Conservation (phyloP, 2,113 vertebrate genomes). For the Lophura nycthemera region DNA sequence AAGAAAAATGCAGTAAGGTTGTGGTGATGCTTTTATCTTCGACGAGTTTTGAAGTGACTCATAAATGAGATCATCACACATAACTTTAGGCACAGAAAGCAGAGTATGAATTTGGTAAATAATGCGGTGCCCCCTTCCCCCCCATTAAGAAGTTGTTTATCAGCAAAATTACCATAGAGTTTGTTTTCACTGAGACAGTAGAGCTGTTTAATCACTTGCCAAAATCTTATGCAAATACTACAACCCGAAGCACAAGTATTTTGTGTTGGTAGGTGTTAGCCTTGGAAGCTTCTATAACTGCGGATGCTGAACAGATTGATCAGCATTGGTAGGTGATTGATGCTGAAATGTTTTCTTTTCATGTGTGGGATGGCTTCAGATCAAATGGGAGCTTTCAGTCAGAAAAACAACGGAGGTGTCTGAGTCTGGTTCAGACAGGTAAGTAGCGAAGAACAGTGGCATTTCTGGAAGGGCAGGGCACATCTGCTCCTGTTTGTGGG, state of each 20-base stretch:
- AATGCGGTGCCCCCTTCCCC: background rate
- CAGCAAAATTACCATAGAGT: conserved; percentile 16
- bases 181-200: conserved; percentile 55
- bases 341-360: background rate
- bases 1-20: background rate
- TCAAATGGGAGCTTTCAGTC: background rate
- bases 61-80: background rate
- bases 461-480: background rate
- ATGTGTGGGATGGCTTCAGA: background rate
- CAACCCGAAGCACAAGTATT: conserved; percentile 33
- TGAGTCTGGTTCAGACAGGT: background rate
- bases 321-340: background rate
- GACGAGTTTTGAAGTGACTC: background rate
- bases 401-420: background rate
- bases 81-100: conserved; percentile 27
- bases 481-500: background rate
- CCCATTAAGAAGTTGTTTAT: conserved; percentile 16
- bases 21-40: background rate
- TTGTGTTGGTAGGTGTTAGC: conserved; percentile 25
- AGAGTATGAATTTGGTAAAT: conserved; percentile 34
- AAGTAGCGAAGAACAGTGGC: background rate
- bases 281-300: background rate
- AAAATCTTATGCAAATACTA: conserved; percentile 59
- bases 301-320: conserved; percentile 50
- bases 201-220: conserved; percentile 58